Conservation (phyloP, 2,888 invertebrate species). For the Oligia strigilis region DNA sequence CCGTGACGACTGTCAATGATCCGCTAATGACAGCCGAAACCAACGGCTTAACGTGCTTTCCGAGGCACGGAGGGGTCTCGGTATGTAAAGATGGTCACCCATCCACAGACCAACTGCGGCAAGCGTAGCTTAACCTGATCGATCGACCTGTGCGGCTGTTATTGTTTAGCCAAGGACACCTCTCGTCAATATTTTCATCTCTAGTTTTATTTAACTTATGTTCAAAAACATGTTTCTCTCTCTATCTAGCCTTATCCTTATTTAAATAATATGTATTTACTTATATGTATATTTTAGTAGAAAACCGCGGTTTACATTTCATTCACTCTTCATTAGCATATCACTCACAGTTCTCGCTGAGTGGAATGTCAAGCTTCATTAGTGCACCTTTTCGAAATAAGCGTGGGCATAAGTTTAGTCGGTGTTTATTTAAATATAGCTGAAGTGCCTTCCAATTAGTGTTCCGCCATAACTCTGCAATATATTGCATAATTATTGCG, state of each 20-base stretch:
- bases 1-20: too few relatives aligned
- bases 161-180: too few relatives aligned
- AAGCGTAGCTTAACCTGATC: too few relatives aligned
- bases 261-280: not conserved
- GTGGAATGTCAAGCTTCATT: conserved; percentile 59
- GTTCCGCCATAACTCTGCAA: conserved; percentile 12
- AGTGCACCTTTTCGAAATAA: conserved; percentile 49
- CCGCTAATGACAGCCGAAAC: too few relatives aligned
- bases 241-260: not conserved
- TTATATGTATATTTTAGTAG: not conserved
- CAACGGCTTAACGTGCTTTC: too few relatives aligned
- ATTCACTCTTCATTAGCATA: conserved; percentile 40
- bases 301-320: conserved; percentile 23
- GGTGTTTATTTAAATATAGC: conserved; percentile 54
- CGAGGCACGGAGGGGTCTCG: too few relatives aligned
- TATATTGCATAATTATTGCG: conserved; percentile 28
- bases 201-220: not conserved
- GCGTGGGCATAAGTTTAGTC: conserved; percentile 38
- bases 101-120: too few relatives aligned
- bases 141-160: too few relatives aligned
- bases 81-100: too few relatives aligned
- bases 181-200: not conserved
- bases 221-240: not conserved
- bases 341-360: conserved; percentile 23
- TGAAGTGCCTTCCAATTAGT: conserved; percentile 57